Evolutionary conservation across 2,888 invertebrate species (phyloP), one percentile per base, ranked within the genome.

Genomic region (Notodonta ziczac): DNA sequence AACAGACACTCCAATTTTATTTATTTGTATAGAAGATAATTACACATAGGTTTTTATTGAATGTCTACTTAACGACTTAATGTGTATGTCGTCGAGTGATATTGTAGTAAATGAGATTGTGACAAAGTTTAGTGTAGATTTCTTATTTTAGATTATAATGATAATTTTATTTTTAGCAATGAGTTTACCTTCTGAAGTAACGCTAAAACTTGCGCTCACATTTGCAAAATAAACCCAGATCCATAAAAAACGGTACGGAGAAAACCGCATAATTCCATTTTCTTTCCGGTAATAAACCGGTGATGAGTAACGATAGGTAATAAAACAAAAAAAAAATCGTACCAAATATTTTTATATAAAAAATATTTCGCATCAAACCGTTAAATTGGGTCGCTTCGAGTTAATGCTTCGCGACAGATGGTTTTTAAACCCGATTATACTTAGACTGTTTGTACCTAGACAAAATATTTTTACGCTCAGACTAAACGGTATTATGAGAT

Each of bases 251-350:
- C 24, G 5, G 42, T 56, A 44, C 44, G 4, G 14, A 42, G 55
- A 42, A 44, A 44, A 56, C 56, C 44, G 56, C 44, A 44, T 44
- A 16, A 56, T 56, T 56, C 56, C 56, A 56, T 44, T 56, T 56
- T 54, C 54, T 54, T 56, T 44, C 56, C 44, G 44, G 56, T 39
- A 56, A 44, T 56, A 56, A 56, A 42, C 56, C 44, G 24, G 42
- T 44, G 56, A 56, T 56, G 44, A 56, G 42, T 44, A 44, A 56
- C 56, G 56, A 44, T 24, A 14, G 56, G 24, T 56, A 56, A 56
- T 56, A 56, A 56, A 55, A 40, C 46, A 46, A 46, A 46, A 46
- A 46, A 50, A 50, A 50, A 50, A 24, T 24, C 24, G 24, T 24
- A 56, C 14, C 44, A 12, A 24, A 24, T 56, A 44, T 24, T 56